Evolutionary conservation across 1,140 invertebrate genomes (phyloP).

Genomic region (Propsilocerus akamusi): DNA sequence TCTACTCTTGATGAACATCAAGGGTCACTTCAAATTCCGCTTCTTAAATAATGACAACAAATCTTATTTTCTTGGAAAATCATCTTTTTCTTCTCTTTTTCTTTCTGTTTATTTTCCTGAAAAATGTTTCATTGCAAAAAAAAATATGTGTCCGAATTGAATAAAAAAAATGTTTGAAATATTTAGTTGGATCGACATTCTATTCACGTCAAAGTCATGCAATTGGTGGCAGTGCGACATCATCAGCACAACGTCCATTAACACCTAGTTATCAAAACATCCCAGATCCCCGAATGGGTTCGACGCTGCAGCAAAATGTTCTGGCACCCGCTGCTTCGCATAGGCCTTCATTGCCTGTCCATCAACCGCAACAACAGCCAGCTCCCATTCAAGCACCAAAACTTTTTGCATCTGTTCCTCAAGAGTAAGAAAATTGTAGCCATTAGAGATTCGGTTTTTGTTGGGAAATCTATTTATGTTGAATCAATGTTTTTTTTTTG

Average conservation of each 20-base stretch:
- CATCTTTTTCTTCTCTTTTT: no score
- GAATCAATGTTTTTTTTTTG: not conserved
- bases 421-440: not conserved
- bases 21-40: no score
- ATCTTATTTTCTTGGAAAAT: no score
- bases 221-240: slow-evolving; percentile 32
- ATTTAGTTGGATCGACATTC: not conserved
- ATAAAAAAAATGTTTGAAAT: no score
- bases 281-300: slow-evolving; percentile 15
- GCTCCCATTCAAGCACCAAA: not conserved
- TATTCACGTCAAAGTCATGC: slow-evolving; percentile 40
- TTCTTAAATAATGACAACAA: no score
- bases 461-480: not conserved
- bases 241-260: slow-evolving; percentile 18
- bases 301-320: slow-evolving; percentile 14
- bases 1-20: no score
- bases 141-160: no score
- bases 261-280: slow-evolving; percentile 7
- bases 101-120: no score
- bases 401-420: not conserved
- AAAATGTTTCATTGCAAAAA: no score
- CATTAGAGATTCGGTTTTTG: not conserved
- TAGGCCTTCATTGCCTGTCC: slow-evolving; percentile 26
- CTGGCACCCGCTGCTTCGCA: slow-evolving; percentile 22
- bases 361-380: slow-evolving; percentile 12